phyloP scores from a whole-genome alignment of 2,113 vertebrate species.

The Platycercus adscitus region DNA sequence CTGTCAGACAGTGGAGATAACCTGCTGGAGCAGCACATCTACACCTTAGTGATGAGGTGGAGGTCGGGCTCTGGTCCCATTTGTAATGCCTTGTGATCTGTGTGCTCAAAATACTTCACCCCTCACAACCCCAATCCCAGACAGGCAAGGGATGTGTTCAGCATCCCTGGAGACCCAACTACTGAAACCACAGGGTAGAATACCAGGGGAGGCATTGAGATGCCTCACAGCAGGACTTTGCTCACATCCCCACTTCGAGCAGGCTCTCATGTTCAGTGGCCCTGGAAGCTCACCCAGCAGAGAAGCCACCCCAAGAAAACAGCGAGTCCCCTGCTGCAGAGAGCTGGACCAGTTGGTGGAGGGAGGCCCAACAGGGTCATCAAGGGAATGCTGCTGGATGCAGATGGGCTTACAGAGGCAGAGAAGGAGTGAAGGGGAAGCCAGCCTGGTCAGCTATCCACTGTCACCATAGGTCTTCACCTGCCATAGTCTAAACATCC shows the following conservation, averaged over 20 bases:
- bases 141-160: not conserved
- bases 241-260: not conserved
- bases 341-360: not conserved
- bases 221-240: not conserved
- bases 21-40: not conserved
- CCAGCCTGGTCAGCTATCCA: not conserved
- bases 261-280: not conserved
- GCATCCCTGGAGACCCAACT: not conserved
- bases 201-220: not conserved
- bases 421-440: not conserved
- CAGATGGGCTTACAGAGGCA: not conserved
- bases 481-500: not conserved
- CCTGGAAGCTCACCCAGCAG: not conserved
- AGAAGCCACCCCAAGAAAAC: not conserved
- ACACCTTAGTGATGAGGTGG: not conserved
- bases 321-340: accelerated
- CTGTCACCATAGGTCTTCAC: accelerated
- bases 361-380: not conserved
- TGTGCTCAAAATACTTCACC: not conserved
- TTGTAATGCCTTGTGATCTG: not conserved
- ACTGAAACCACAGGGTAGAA: not conserved
- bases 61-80: not conserved
- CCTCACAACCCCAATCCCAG: not conserved
- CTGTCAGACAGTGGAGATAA: not conserved
- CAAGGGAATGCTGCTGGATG: not conserved